Evolutionary conservation across 2,113 vertebrate species (phyloP).

Genomic region (Gorilla gorilla): DNA sequence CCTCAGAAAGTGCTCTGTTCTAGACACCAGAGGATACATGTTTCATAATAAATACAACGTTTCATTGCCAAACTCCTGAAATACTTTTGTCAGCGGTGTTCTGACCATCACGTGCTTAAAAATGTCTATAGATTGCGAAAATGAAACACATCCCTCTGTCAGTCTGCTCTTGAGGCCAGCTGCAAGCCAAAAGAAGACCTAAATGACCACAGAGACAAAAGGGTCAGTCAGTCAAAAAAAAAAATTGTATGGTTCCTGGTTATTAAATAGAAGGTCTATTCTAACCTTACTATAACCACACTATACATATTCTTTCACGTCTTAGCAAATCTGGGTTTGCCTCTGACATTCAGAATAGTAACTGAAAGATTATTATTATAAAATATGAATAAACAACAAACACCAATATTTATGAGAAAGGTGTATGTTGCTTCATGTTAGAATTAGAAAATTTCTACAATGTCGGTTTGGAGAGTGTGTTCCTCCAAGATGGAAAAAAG

Average conservation of each 20-base stretch:
- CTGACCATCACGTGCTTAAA: neutral
- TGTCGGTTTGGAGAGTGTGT: neutral
- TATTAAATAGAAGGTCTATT: neutral
- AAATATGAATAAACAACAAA: neutral
- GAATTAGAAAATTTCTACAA: neutral
- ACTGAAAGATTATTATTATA: neutral
- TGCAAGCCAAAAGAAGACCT: neutral
- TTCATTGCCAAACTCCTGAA: neutral
- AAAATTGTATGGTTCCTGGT: neutral
- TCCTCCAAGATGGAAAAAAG: neutral
- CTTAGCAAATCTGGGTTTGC: neutral
- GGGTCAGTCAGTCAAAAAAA: neutral
- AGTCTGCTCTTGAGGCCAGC: neutral
- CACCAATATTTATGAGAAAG: neutral
- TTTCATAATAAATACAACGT: neutral
- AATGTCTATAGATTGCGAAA: neutral
- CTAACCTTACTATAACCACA: neutral
- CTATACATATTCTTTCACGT: neutral
- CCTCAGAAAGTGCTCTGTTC: neutral
- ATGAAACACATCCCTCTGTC: neutral
- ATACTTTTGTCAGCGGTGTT: neutral
- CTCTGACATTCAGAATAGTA: slow-evolving; percentile 1
- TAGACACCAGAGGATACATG: neutral
- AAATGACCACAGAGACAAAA: neutral
- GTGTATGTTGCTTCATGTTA: neutral